Evolutionary conservation across 2,113 vertebrate genomes (phyloP), one percentile per base, ranked within the genome.

Genomic region (Patagioenas fasciata): DNA sequence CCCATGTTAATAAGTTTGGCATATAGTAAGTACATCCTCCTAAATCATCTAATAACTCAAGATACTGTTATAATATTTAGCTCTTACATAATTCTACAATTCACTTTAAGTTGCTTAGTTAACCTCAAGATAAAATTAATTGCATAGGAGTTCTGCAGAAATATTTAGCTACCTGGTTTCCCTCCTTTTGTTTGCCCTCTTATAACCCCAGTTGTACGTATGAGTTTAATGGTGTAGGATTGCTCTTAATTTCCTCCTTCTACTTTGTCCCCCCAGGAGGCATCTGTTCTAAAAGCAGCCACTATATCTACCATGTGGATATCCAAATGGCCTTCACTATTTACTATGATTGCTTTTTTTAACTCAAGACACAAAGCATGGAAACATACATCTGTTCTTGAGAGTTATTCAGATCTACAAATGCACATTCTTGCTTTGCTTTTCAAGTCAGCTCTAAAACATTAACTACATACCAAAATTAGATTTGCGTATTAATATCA

Each of bases 241-340:
- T 97, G 96, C 92, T 96, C 96, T 97, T 97, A 97, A 97, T 97
- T 97, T 97, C 97, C 97, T 97, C 95, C 86, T 97, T 93, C 88
- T 92, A 94, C 97, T 67, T 89, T 85, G 56, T 93, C 92, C 89
- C 97, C 95, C 72, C 94, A 94, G 96, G 95, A 96, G 95, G 93
- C 89, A 97, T 93, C 91, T 97, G 92, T 82, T 95, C 96, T 95
- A 88, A 97, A 97, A 97, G 95, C 96, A 96, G 72, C 74, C 85
- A 93, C 93, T 93, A 73, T 82, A 95, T 92, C 92, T 93, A 93
- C 96, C 97, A 97, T 82, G 93, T 92, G 95, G 95, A 95, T 96
- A 97, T 62, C 95, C 95, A 94, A 96, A 97, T 16, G 97, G 88
- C 92, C 72, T 96, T 91, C 88, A 94, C 83, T 89, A 72, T 95